Conservation (phyloP, 1,140 invertebrate species). For the Formica selysi region DNA sequence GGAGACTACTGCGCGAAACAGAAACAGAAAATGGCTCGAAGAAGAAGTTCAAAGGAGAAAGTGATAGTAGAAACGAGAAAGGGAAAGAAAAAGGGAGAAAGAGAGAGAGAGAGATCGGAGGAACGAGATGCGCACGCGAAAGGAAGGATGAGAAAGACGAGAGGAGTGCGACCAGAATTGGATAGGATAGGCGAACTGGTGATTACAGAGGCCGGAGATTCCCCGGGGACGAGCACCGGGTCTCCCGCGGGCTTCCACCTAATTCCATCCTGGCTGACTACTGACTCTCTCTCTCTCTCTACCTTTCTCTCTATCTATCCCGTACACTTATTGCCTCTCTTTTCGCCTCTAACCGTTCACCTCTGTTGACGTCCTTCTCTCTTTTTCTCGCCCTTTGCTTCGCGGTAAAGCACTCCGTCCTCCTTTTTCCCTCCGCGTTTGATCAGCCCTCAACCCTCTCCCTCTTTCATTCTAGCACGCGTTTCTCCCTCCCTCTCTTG, state of each 20-base stretch:
- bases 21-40: slow-evolving; percentile 10
- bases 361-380: slow-evolving; percentile 35
- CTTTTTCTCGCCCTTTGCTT: slow-evolving; percentile 33
- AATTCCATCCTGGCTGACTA: slow-evolving; percentile 85
- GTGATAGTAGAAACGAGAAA: not conserved
- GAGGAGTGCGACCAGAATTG: slow-evolving; percentile 81
- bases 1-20: not conserved
- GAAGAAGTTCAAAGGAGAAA: slow-evolving; percentile 30
- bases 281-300: slow-evolving; percentile 69
- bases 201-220: slow-evolving; percentile 84
- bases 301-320: slow-evolving; percentile 51
- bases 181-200: slow-evolving; percentile 84
- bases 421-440: slow-evolving; percentile 29
- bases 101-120: slow-evolving; percentile 12
- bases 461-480: slow-evolving; percentile 5
- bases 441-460: slow-evolving; percentile 33
- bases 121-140: slow-evolving; percentile 42
- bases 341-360: slow-evolving; percentile 31
- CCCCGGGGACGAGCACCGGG: slow-evolving; percentile 77
- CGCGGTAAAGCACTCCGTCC: not conserved
- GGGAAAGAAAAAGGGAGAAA: not conserved
- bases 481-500: not conserved
- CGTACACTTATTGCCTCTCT: slow-evolving; percentile 42
- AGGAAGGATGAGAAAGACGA: slow-evolving; percentile 56
- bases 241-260: slow-evolving; percentile 83